phyloP scores from a whole-genome alignment of 2,888 invertebrate genomes.

The Phyllotreta cruciferae region DNA sequence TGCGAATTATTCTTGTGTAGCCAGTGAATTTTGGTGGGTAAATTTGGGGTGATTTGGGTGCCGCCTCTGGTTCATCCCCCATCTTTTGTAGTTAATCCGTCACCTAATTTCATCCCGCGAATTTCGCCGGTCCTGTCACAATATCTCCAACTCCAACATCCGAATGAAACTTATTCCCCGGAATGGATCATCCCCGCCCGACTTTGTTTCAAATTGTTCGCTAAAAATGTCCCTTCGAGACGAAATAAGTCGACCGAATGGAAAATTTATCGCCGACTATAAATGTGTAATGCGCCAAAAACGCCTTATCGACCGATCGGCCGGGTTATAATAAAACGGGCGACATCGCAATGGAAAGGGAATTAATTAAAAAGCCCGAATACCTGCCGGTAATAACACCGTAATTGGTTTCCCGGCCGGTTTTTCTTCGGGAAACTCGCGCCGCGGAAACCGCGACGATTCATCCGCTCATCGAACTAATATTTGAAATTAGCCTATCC shows the following conservation, averaged over 20 bases:
- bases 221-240: slow-evolving; percentile 19
- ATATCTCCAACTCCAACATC: slow-evolving; percentile 11
- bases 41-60: too few species aligned
- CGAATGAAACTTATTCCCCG: slow-evolving; percentile 13
- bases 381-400: too few species aligned
- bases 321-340: background rate
- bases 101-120: slow-evolving; percentile 19
- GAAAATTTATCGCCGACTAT: background rate
- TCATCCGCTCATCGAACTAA: background rate
- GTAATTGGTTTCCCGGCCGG: too few species aligned
- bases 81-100: slow-evolving; percentile 15
- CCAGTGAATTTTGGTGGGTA: too few species aligned
- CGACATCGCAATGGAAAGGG: background rate
- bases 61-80: background rate
- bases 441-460: background rate
- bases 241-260: slow-evolving; percentile 2
- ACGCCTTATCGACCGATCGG: background rate
- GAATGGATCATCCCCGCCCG: slow-evolving; percentile 12
- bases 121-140: slow-evolving; percentile 16
- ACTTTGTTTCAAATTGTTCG: slow-evolving; percentile 26
- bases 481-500: background rate
- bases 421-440: too few species aligned
- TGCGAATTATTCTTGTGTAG: too few species aligned
- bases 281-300: slow-evolving; percentile 1
- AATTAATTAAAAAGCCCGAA: background rate